These are phyloP conservation scores for Ips nitidus DNA, from an alignment of 1,140 invertebrate genomes.

Conservation along the genomic window DNA sequence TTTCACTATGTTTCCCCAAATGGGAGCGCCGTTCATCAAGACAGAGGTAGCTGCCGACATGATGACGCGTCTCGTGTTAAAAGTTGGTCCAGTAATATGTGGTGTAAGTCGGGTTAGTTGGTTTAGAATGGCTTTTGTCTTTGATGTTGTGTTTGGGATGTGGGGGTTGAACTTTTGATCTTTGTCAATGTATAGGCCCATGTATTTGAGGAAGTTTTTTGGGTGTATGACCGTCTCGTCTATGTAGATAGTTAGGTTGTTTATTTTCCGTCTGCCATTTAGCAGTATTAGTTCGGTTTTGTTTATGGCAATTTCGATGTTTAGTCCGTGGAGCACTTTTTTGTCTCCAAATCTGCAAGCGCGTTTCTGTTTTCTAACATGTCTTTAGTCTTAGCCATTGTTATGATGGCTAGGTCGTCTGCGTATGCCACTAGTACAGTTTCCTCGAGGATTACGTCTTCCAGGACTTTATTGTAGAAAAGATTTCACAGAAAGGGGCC, in stretches of 20 bases:
- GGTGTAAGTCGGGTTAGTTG: not conserved
- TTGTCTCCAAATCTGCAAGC: not conserved
- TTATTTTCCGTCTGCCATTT: not conserved
- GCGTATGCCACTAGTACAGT: conserved; percentile 40
- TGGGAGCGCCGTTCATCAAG: conserved; percentile 10
- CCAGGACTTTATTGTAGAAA: conserved; percentile 43
- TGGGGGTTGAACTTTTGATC: conserved; percentile 1
- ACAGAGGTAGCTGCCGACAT: not conserved
- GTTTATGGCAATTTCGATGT: conserved; percentile 9
- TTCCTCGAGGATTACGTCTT: conserved; percentile 33
- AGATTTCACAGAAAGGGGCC: conserved; percentile 49
- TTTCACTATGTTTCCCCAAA: conserved; percentile 3
- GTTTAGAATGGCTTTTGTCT: conserved; percentile 8
- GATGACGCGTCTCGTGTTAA: not conserved
- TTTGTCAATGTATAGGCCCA: not conserved
- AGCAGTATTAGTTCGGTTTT: conserved; percentile 11
- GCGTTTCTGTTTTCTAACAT: not conserved
- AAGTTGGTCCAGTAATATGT: not conserved
- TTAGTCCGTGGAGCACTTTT: not conserved
- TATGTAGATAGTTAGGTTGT: not conserved
- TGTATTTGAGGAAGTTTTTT: not conserved
- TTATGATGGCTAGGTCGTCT: conserved; percentile 43
- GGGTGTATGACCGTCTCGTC: not conserved
- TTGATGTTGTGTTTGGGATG: conserved; percentile 5
- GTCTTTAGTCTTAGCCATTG: conserved; percentile 18